Evolutionary conservation across 2,888 invertebrate genomes (phyloP), one percentile per base, ranked within the genome.

Genomic region (Mactromeris polynyma): DNA sequence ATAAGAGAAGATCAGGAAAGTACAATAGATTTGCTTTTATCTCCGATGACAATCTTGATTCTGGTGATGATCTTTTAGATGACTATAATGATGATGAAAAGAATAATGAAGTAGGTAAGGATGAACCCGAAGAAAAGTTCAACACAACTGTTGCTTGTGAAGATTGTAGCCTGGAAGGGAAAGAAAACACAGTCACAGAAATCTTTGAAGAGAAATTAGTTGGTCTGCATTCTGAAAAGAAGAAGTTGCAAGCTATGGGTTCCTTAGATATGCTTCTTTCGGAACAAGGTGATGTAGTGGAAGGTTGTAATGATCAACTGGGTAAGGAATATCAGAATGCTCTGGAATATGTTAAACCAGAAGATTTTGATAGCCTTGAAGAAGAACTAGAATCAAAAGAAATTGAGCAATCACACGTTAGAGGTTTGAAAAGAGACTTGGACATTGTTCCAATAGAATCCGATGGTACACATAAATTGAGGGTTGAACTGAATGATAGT

Each of bases 1-100:
- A 58, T 54, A 80, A 86, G 46, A 87, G 36, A 40, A 81, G 85
- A 36, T 79, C 83, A 33, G 89, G 83, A 33, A 88, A 83, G 36
- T 92, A 92, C 46, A 83, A 51, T 33, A 89, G 86, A 80, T 80
- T 92, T 79, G 85, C 90, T 11, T 90, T 87, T 51, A 83, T 87
- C 33, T 87, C 87, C 26, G 90, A 90, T 87, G 89, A 89, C 83
- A 89, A 89, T 54, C 54, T 86, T 33, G 86, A 88, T 64, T 83
- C 90, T 46, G 81, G 80, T 58, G 90, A 90, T 85, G 90, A 88
- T 40, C 40, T 85, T 33, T 46, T 86, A 40, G 85, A 78, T 88
- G 82, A 58, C 73, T 81, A 69, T 26, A 54, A 64, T 19, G 81
- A 85, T 81, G 51, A 42, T 46, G 78, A 77, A 31, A 42, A 4